phyloP scores from a whole-genome alignment of 1,140 invertebrate species.

The Elymnias hypermnestra region DNA sequence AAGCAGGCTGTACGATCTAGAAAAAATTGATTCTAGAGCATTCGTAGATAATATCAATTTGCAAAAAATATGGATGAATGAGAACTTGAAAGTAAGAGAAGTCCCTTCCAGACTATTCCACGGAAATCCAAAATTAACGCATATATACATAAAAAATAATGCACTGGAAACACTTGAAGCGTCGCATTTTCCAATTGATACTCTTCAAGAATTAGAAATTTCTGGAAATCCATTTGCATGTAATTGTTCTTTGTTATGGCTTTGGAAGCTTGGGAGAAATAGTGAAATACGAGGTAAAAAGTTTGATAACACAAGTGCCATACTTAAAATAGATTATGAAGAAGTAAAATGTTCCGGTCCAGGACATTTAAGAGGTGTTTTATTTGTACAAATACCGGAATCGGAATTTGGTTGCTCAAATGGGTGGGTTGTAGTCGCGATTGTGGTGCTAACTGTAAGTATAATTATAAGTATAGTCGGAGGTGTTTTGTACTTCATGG shows the following conservation, averaged over 20 bases:
- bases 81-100: constrained; percentile 82
- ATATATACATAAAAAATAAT: constrained; percentile 84
- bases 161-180: constrained; percentile 84
- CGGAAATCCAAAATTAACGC: constrained; percentile 83
- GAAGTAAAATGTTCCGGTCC: constrained; percentile 77
- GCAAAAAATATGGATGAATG: constrained; percentile 85
- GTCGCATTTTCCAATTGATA: constrained; percentile 87
- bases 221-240: constrained; percentile 90
- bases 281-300: constrained; percentile 61
- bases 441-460: constrained; percentile 76
- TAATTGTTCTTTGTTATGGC: constrained; percentile 91
- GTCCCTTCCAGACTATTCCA: constrained; percentile 85
- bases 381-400: constrained; percentile 76
- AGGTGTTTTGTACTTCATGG: constrained; percentile 77
- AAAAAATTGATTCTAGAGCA: constrained; percentile 82
- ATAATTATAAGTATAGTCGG: constrained; percentile 76
- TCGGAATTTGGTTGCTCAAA: constrained; percentile 78
- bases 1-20: constrained; percentile 80
- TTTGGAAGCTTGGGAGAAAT: constrained; percentile 84
- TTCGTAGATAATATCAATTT: constrained; percentile 91
- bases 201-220: constrained; percentile 81
- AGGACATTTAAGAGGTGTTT: constrained; percentile 64
- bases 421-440: constrained; percentile 77
- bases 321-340: constrained; percentile 70
- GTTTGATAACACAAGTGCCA: constrained; percentile 49